Conservation (phyloP, 2,888 invertebrate genomes). For the Myopa testacea region DNA sequence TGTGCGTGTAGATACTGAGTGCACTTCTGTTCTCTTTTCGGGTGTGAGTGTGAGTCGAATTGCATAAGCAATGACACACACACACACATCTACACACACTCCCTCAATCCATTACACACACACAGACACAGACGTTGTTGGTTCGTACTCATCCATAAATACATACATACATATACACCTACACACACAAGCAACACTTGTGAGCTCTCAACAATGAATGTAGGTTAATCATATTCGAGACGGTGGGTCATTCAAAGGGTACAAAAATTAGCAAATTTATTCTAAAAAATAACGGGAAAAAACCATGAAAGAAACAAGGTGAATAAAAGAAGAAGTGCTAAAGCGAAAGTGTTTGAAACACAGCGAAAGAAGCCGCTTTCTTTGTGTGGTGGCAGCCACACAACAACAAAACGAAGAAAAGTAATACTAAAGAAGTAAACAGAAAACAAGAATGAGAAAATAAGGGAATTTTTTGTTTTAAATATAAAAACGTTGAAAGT, state of each 20-base stretch:
- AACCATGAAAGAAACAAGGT: background rate
- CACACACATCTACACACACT: background rate
- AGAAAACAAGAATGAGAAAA: background rate
- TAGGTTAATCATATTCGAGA: constrained; percentile 36
- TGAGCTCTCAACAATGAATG: constrained; percentile 26
- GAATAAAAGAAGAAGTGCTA: background rate
- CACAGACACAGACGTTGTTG: constrained; percentile 6
- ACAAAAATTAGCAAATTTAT: constrained; percentile 30
- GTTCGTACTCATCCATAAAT: background rate
- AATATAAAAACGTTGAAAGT: background rate
- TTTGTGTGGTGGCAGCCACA: background rate
- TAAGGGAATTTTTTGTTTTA: too few species aligned
- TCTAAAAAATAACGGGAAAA: background rate
- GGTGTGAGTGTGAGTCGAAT: constrained; percentile 2
- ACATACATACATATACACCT: background rate
- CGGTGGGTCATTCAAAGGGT: constrained; percentile 31
- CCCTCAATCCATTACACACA: background rate
- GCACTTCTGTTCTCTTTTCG: background rate
- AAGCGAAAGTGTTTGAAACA: constrained; percentile 18
- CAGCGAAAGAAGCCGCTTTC: background rate
- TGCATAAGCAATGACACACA: constrained; percentile 16
- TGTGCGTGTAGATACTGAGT: background rate
- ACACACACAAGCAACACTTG: constrained; percentile 14
- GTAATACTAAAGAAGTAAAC: background rate
- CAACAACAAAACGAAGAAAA: background rate